phyloP scores from a whole-genome alignment of 2,888 invertebrate genomes.

The Caenorhabditis imperialis region DNA sequence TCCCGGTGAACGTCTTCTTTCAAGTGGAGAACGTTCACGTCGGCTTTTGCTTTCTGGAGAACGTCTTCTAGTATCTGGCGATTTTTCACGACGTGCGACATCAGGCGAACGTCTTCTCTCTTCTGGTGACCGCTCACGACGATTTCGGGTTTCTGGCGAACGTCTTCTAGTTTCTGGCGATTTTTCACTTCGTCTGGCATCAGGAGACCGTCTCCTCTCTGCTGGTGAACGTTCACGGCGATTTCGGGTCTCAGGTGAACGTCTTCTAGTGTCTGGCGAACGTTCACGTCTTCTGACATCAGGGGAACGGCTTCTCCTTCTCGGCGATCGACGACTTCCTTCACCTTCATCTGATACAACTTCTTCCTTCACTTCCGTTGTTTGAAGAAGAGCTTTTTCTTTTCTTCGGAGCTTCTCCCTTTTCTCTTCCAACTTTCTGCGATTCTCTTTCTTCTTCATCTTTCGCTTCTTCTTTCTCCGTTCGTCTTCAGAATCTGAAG shows the following conservation, averaged over 20 bases:
- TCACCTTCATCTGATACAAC: constrained; percentile 24
- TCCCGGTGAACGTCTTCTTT: background rate
- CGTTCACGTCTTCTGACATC: background rate
- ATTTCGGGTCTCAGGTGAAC: background rate
- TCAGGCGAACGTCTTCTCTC: background rate
- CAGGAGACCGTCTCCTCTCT: constrained; percentile 1
- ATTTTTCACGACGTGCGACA: background rate
- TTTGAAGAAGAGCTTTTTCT: constrained; percentile 29
- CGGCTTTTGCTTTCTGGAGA: too few relatives aligned
- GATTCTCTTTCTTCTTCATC: constrained; percentile 36
- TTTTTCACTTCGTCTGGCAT: constrained; percentile 8
- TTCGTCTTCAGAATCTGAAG: constrained; percentile 53
- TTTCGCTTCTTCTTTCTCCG: constrained; percentile 15
- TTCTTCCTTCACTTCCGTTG: constrained; percentile 31
- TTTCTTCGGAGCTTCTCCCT: constrained; percentile 27
- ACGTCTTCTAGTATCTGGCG: too few relatives aligned
- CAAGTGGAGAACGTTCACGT: background rate
- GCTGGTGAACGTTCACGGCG: background rate
- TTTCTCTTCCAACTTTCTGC: constrained; percentile 38
- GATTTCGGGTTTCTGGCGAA: constrained; percentile 2
- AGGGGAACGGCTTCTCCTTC: too few relatives aligned
- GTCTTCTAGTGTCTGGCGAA: background rate
- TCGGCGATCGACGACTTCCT: background rate
- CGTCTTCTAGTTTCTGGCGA: constrained; percentile 4
- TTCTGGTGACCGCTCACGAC: constrained; percentile 1